Conservation (phyloP, 2,888 invertebrate genomes). For the Sisyra terminalis region DNA sequence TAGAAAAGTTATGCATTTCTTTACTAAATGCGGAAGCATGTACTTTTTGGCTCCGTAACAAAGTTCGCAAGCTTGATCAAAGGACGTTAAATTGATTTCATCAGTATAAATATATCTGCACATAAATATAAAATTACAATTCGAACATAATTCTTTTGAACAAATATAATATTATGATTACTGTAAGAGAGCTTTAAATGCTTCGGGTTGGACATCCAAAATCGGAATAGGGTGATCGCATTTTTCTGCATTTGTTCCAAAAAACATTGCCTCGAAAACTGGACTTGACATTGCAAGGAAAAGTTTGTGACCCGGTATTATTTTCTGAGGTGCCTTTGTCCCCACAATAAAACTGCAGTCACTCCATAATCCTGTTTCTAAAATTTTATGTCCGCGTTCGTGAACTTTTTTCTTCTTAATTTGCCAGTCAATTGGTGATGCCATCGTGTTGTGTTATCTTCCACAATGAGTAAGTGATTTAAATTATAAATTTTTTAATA, state of each 20-base stretch:
- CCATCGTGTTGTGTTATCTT: no score
- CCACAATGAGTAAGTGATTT: no score
- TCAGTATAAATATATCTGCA: conserved; percentile 69
- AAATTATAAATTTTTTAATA: no score
- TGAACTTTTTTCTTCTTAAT: conserved; percentile 50
- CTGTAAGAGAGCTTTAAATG: conserved; percentile 66
- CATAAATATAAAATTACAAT: conserved; percentile 14
- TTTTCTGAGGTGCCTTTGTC: conserved; percentile 55
- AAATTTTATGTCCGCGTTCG: conserved; percentile 53
- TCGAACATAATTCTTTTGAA: no score
- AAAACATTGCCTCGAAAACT: conserved; percentile 81
- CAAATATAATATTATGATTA: conserved; percentile 24
- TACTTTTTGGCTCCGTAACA: conserved; percentile 83
- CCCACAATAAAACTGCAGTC: conserved; percentile 74
- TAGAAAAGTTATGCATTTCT: conserved; percentile 67
- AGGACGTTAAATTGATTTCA: conserved; percentile 59
- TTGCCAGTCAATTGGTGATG: no score
- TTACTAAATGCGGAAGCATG: conserved; percentile 67
- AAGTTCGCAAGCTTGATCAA: conserved; percentile 73
- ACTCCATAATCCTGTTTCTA: conserved; percentile 69
- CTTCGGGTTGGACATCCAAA: conserved; percentile 71
- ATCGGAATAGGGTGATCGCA: conserved; percentile 58
- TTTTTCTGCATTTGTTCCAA: conserved; percentile 66
- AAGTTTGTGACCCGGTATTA: conserved; percentile 60
- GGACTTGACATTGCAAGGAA: conserved; percentile 76